Conservation (phyloP, 2,113 vertebrate genomes). For the Fukomys damarensis region DNA sequence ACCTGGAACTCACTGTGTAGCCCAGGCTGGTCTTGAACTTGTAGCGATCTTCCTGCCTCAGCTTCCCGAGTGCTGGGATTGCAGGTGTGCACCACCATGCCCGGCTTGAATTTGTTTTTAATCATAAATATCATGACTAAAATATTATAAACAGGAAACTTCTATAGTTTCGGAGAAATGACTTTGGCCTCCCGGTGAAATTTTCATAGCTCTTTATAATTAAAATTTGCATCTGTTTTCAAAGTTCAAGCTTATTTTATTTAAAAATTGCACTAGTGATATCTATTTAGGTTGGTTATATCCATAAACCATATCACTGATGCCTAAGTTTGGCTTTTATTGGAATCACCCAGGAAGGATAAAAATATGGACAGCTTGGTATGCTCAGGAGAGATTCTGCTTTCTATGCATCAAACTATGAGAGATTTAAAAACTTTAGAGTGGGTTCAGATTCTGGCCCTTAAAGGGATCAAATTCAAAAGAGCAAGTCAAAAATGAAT, state of each 20-base stretch:
- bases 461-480: too few relatives aligned
- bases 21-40: too few relatives aligned
- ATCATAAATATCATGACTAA: neutral
- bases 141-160: neutral
- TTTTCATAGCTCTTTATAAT: neutral
- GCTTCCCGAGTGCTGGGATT: too few relatives aligned
- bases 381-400: neutral
- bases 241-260: neutral
- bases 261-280: neutral
- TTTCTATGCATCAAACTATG: too few relatives aligned
- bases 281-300: neutral
- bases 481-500: too few relatives aligned
- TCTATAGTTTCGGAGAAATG: neutral
- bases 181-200: neutral
- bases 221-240: neutral
- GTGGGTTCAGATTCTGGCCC: too few relatives aligned
- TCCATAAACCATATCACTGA: neutral
- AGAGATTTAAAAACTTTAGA: neutral
- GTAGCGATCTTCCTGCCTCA: too few relatives aligned
- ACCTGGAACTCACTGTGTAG: too few relatives aligned
- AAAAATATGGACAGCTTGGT: neutral
- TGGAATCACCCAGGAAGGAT: neutral
- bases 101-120: too few relatives aligned
- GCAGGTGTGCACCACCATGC: too few relatives aligned
- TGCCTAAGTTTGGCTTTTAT: neutral